Percentiles rank a stretch among this genome's conserved stretches.
These are phyloP conservation scores for Hipposideros armiger DNA, from an alignment of 2,113 vertebrate genomes.

Conservation along the genomic window DNA sequence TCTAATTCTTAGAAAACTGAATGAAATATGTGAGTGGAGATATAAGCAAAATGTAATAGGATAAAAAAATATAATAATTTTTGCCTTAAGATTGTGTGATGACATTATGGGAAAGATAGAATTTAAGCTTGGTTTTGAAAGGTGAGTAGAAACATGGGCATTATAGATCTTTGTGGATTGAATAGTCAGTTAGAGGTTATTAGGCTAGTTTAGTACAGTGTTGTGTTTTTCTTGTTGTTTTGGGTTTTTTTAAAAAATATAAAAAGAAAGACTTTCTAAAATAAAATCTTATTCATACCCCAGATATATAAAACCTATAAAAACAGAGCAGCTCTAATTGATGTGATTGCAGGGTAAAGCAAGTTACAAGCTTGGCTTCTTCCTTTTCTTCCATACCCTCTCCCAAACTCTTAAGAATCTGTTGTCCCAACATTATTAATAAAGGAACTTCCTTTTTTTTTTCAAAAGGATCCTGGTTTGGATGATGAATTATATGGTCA, in stretches of 20 bases:
- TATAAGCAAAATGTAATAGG: neutral
- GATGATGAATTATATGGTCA: neutral
- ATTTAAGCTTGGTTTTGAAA: neutral
- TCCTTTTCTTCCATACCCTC: neutral
- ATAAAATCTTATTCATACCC: neutral
- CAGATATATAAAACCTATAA: constrained; percentile 22
- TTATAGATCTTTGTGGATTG: neutral
- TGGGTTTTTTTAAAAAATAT: too few species aligned
- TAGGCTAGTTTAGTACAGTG: neutral
- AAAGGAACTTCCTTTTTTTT: neutral
- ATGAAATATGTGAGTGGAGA: neutral
- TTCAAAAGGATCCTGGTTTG: neutral
- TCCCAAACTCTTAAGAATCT: neutral
- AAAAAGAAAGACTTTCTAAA: neutral
- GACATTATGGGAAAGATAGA: neutral
- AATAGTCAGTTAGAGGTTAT: neutral
- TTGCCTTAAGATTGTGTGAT: neutral
- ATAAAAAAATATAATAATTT: neutral
- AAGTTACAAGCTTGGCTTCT: neutral
- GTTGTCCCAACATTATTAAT: neutral
- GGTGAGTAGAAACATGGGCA: neutral
- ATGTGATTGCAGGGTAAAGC: neutral
- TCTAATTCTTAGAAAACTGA: neutral
- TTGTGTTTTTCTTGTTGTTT: neutral
- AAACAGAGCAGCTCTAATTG: neutral